Base-by-base conservation (phyloP, 1,140 invertebrate genomes). In the Musca domestica region DNA sequence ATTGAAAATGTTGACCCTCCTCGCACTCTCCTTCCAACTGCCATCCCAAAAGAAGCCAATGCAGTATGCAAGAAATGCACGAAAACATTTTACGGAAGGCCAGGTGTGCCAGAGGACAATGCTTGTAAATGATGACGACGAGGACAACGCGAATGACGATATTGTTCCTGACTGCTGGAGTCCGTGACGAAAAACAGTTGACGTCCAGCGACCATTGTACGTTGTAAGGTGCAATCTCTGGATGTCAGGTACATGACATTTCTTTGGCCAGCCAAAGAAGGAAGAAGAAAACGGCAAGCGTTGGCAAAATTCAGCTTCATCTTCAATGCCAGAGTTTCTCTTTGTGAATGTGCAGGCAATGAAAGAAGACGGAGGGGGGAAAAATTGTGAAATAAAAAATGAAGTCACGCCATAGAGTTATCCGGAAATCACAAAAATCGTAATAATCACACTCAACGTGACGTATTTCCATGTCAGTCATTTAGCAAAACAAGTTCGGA, bases 191-290 rank as follows among this genome's bases (percentile, higher is more conserved):
- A 30, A 54, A 51, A 51, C 17, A 19, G 7, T 19, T 10, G 48
- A 51, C 48, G 17, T 61, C 20, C n/a, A n/a, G n/a, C 20, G 34
- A 61, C 30, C 56, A 61, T 30, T 61, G 56, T 41, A n/a, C n/a
- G n/a, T n/a, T n/a, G n/a, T n/a, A 41, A 41, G 34, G 6, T 41
- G 34, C 34, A 41, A 41, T 41, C n/a, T 61, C 34, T 34, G 41
- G 27, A 34, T 61, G 56, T 61, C 56, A 61, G 56, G 2, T 19
- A 61, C 56, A 34, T 61, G 56, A 34, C 27, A 61, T 61, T 61
- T 61, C 34, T 34, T 25, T 15, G 23, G 23, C 5, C 23, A 15
- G 2, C 15, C 23, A 27, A n/a, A 56, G 15, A 56, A 54, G 4
- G 10, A 23, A 54, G 14, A 10, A 23, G 4, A 1, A 14, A 7